These are phyloP conservation scores for Anthopleura xanthogrammica DNA, from an alignment of 92 coral and sea anemone species.

Conservation along the genomic window DNA sequence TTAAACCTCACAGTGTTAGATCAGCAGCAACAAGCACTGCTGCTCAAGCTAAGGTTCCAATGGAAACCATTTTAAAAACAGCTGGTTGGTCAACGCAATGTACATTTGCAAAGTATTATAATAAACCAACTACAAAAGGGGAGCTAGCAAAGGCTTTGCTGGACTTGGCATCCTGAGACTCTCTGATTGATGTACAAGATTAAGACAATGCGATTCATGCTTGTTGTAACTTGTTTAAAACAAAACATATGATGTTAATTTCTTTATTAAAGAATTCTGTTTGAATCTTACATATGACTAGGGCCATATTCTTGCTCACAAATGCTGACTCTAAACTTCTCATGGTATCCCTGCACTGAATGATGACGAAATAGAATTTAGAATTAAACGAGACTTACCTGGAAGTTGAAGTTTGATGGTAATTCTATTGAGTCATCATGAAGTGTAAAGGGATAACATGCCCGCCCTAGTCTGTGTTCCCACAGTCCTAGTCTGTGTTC, in stretches of 20 bases:
- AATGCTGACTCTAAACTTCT: constrained; percentile 53
- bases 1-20: constrained; percentile 46
- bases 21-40: constrained; percentile 38
- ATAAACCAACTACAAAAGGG: constrained; percentile 43
- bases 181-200: neutral
- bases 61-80: constrained; percentile 35
- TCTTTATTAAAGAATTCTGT: neutral
- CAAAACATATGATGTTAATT: neutral
- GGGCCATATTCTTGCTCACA: constrained; percentile 35
- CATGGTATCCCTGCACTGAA: constrained; percentile 57
- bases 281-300: neutral
- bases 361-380: constrained; percentile 46
- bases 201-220: neutral
- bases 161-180: constrained; percentile 26
- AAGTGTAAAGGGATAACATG: constrained; percentile 53
- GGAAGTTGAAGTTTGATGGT: constrained; percentile 42
- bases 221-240: neutral
- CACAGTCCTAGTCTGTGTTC: too few relatives aligned
- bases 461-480: constrained; percentile 29
- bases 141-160: constrained; percentile 34
- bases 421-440: constrained; percentile 39
- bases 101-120: constrained; percentile 53
- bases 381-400: constrained; percentile 9
- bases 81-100: constrained; percentile 49
- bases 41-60: constrained; percentile 33